Conservation (phyloP, 2,888 invertebrate species). For the Panopea generosa region DNA sequence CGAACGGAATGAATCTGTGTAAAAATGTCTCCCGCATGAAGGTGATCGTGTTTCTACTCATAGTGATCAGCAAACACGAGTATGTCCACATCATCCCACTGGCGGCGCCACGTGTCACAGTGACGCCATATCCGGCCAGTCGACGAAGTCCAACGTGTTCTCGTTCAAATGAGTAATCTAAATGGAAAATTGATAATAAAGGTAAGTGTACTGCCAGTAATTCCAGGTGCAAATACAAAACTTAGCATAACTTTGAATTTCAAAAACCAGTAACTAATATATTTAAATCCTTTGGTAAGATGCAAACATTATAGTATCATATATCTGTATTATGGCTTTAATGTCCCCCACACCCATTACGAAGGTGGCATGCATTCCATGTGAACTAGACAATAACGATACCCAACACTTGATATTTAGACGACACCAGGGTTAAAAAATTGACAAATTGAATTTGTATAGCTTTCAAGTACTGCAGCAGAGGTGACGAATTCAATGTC, state of each 20-base stretch:
- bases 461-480: too few relatives aligned
- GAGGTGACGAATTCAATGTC: too few relatives aligned
- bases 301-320: too few relatives aligned
- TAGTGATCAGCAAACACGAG: conserved; percentile 87
- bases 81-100: conserved; percentile 89
- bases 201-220: background rate
- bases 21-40: conserved; percentile 87
- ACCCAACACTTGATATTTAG: too few relatives aligned
- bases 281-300: too few relatives aligned
- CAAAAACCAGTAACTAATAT: too few relatives aligned
- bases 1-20: conserved; percentile 88
- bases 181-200: conserved; percentile 2
- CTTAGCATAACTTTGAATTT: background rate
- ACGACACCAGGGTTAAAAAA: too few relatives aligned
- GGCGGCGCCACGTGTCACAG: conserved; percentile 88
- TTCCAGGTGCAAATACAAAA: background rate
- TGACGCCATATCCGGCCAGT: conserved; percentile 88
- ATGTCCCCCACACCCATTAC: too few relatives aligned
- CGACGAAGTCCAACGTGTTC: conserved; percentile 88
- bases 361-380: too few relatives aligned
- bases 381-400: too few relatives aligned
- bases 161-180: conserved; percentile 87
- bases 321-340: too few relatives aligned
- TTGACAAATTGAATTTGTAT: too few relatives aligned
- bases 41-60: conserved; percentile 88